Evolutionary conservation across 2,888 invertebrate genomes (phyloP), one percentile per base, ranked within the genome.

Genomic region (Mongoloraphidia duomilia): DNA sequence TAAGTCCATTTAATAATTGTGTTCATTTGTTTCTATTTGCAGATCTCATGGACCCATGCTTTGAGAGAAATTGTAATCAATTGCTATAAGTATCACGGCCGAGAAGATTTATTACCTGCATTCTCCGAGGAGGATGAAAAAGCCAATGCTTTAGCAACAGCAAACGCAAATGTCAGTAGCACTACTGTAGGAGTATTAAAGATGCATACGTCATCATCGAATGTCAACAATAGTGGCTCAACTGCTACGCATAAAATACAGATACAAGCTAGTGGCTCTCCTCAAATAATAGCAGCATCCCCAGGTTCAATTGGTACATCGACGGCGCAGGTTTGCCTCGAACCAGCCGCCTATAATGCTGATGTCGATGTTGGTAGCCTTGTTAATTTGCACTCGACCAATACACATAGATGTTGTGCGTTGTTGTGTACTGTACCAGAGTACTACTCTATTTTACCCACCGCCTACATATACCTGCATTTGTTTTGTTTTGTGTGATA

Each of bases 41-140:
- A 94, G 93, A 93, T 95, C 67, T 94, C 94, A 49, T 96, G 96
- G 95, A 96, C 95, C 33, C 93, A 95, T 69, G 95, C 95, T 34
- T 73, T 96, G 58, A 78, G 95, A 44, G 93, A 94, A 71, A 95
- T 96, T 59, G 95, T 96, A 52, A 88, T 93, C 63, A 95, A 95
- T 72, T 96, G 96, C 71, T 96, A 96, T 75, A 94, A 93, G 73
- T 95, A 89, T 73, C 95, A 96, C 69, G 93, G 94, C 0, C 78
- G 95, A 57, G 94, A 94, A 71, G 95, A 96, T 68, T 75, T 96
- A 55, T 72, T 96, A 62, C 94, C 95, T 12, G 91, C 93, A 39
- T 95, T 95, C 72, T 86, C 82, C 47, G 94, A 93, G 63, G 91
- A 92, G 50, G 89, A 91, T 52, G 91, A 91, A 54, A 86, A 87